These are phyloP conservation scores for Bombylius major DNA, from an alignment of 2,888 invertebrate species.

Conservation along the genomic window DNA sequence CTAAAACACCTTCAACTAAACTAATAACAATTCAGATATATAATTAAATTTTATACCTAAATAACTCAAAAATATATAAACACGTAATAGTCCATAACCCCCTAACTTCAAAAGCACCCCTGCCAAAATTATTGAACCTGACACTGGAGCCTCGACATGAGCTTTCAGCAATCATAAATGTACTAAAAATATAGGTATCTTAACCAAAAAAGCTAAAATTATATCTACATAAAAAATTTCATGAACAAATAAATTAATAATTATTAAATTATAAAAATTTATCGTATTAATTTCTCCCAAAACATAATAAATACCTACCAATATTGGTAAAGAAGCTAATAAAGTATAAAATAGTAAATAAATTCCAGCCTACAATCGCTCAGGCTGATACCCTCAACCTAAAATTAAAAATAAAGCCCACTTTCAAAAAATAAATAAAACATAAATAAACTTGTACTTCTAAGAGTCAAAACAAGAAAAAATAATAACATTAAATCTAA, in stretches of 20 bases:
- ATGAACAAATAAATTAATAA: too few species aligned
- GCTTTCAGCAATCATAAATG: constrained; percentile 61
- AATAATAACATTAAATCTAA: constrained; percentile 40
- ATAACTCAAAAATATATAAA: constrained; percentile 39
- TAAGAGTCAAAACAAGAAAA: constrained; percentile 46
- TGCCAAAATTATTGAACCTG: constrained; percentile 62
- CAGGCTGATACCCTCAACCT: too few species aligned
- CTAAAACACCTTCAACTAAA: constrained; percentile 45
- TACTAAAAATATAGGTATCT: too few species aligned
- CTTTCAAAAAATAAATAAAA: constrained; percentile 62
- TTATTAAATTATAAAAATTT: too few species aligned
- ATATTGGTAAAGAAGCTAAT: too few species aligned
- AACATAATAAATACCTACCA: too few species aligned
- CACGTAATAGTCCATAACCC: constrained; percentile 52
- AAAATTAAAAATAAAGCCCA: constrained; percentile 54
- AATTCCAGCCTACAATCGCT: too few species aligned
- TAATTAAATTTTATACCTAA: constrained; percentile 40
- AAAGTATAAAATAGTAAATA: too few species aligned
- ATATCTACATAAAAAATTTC: too few species aligned
- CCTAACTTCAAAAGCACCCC: constrained; percentile 61
- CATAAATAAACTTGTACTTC: constrained; percentile 43
- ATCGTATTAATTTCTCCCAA: too few species aligned
- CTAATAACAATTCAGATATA: constrained; percentile 43
- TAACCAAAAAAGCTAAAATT: too few species aligned
- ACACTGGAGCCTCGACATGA: constrained; percentile 62